Evolutionary conservation across 2,113 vertebrate genomes (phyloP).

Genomic region (Deroptyus accipitrinus): DNA sequence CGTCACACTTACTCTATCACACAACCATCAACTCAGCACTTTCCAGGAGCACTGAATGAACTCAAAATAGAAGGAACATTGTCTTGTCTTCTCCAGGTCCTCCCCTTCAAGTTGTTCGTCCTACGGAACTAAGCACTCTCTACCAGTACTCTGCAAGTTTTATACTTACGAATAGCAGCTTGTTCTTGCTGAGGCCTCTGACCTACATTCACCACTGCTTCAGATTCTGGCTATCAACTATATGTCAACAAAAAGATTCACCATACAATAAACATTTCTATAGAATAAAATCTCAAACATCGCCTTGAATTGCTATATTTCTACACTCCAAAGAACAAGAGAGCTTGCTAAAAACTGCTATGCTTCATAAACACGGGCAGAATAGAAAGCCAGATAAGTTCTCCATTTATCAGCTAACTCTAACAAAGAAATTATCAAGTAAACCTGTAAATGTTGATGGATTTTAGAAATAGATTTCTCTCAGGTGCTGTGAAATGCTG

Average conservation of each 20-base stretch:
- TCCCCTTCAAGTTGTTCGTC: background rate
- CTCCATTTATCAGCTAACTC: background rate
- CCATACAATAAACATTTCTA: background rate
- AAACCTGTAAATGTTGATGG: background rate
- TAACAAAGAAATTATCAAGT: background rate
- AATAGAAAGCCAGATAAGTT: background rate
- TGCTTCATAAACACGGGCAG: background rate
- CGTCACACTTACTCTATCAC: background rate
- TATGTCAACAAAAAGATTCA: background rate
- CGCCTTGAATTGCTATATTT: background rate
- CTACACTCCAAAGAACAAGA: background rate
- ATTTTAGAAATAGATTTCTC: constrained; percentile 3
- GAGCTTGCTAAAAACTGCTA: background rate
- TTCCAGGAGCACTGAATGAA: background rate
- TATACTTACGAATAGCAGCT: background rate
- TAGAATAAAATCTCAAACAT: background rate
- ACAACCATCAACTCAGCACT: background rate
- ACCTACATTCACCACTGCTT: background rate
- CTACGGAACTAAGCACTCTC: background rate
- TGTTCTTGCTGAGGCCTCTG: background rate
- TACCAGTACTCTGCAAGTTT: background rate
- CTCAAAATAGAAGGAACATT: background rate
- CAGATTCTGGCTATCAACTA: background rate
- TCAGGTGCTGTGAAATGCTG: background rate
- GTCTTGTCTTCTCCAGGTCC: background rate